phyloP scores from a whole-genome alignment of 2,888 invertebrate genomes.

The Cheilosia impressa region DNA sequence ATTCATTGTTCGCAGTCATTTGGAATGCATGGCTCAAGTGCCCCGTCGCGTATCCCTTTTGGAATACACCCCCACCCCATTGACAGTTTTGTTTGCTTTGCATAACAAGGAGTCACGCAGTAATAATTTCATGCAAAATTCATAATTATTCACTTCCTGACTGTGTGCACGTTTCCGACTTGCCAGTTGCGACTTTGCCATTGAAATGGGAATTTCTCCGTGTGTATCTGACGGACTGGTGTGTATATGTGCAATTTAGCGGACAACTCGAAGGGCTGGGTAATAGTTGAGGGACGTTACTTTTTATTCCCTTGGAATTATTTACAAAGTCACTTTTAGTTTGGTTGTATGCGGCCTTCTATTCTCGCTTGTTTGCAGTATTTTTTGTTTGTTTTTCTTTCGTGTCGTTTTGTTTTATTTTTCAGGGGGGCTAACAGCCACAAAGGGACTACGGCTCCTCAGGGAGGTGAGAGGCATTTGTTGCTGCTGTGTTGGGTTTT shows the following conservation, averaged over 20 bases:
- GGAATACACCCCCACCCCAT: neutral
- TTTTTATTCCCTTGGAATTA: slow-evolving; percentile 45
- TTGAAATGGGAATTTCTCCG: neutral
- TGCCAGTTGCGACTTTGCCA: neutral
- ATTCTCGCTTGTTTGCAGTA: slow-evolving; percentile 1
- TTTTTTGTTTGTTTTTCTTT: neutral
- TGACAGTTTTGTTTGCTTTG: slow-evolving; percentile 16
- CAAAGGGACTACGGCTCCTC: slow-evolving; percentile 14
- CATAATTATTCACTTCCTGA: slow-evolving; percentile 69
- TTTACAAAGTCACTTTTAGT: slow-evolving; percentile 37
- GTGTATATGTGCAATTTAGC: slow-evolving; percentile 14
- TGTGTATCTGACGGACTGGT: neutral
- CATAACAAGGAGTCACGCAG: slow-evolving; percentile 59
- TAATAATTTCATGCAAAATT: slow-evolving; percentile 72
- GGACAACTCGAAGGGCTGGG: slow-evolving; percentile 42
- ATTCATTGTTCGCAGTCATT: slow-evolving; percentile 26
- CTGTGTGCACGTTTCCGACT: slow-evolving; percentile 35
- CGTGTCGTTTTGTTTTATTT: no score
- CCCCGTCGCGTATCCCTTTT: neutral
- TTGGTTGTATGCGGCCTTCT: neutral
- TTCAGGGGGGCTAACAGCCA: slow-evolving; percentile 9
- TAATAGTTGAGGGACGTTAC: slow-evolving; percentile 18
- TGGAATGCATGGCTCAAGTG: slow-evolving; percentile 41
- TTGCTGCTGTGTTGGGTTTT: slow-evolving; percentile 11
- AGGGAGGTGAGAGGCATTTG: slow-evolving; percentile 8